These are phyloP conservation scores for Drosophila cracens DNA, from an alignment of 2,888 invertebrate species.

Conservation along the genomic window DNA sequence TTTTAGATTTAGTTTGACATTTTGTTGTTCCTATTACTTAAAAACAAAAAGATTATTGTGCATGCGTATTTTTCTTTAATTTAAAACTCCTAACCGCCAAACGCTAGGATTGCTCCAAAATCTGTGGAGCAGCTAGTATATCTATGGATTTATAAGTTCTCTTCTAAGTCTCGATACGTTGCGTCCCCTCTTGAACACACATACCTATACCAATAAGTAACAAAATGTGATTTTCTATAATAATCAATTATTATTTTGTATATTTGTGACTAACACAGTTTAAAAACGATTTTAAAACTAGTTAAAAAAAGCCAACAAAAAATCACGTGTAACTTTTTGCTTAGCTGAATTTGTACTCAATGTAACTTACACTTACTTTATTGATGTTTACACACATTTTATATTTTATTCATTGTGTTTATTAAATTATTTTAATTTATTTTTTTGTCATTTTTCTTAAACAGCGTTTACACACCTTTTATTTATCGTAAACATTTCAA, in stretches of 20 bases:
- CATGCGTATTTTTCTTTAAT: slow-evolving; percentile 66
- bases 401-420: slow-evolving; percentile 43
- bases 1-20: slow-evolving; percentile 31
- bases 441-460: slow-evolving; percentile 28
- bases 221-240: slow-evolving; percentile 16
- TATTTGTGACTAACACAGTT: slow-evolving; percentile 55
- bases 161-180: slow-evolving; percentile 21
- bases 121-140: slow-evolving; percentile 14
- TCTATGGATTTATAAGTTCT: slow-evolving; percentile 12
- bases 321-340: slow-evolving; percentile 56
- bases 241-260: slow-evolving; percentile 22
- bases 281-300: slow-evolving; percentile 34
- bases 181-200: slow-evolving; percentile 28
- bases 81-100: background rate
- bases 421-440: slow-evolving; percentile 30
- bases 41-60: slow-evolving; percentile 24
- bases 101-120: slow-evolving; percentile 1
- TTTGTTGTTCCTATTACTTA: slow-evolving; percentile 36
- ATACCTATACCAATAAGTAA: slow-evolving; percentile 28
- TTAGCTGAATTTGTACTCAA: slow-evolving; percentile 56
- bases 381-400: slow-evolving; percentile 39
- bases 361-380: slow-evolving; percentile 50
- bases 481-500: slow-evolving; percentile 34
- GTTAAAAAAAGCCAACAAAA: slow-evolving; percentile 22
- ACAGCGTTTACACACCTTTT: slow-evolving; percentile 30